A percentile compares a stretch with the other conserved stretches of the same genome.
These are phyloP conservation scores for Lichenostomus cassidix DNA, from an alignment of 2,113 vertebrate genomes.

Conservation along the genomic window DNA sequence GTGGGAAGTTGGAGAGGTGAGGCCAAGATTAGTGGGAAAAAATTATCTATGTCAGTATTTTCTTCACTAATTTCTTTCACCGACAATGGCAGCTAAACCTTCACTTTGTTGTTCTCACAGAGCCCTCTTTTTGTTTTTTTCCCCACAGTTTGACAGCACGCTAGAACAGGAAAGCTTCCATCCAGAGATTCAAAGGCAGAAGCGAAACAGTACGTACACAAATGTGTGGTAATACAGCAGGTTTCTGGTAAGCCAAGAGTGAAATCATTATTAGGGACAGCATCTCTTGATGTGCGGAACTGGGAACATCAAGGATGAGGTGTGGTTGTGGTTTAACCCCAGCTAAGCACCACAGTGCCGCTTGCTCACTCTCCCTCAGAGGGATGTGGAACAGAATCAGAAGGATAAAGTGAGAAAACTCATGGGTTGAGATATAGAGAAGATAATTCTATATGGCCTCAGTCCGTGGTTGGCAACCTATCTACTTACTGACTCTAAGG, in stretches of 20 bases:
- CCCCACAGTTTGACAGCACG: neutral
- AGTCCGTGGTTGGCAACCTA: neutral
- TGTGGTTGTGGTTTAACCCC: neutral
- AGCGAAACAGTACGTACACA: slow-evolving; percentile 51
- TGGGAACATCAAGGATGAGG: neutral
- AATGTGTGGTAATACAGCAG: neutral
- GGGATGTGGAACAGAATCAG: neutral
- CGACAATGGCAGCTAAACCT: neutral
- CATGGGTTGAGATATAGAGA: neutral
- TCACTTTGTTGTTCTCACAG: neutral
- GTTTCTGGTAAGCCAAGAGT: neutral
- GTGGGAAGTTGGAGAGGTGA: neutral
- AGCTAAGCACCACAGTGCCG: neutral
- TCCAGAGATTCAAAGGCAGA: slow-evolving; percentile 38
- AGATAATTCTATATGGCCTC: neutral
- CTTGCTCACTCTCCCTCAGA: fast-evolving
- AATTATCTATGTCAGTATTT: neutral
- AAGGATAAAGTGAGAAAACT: neutral
- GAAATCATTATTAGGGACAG: neutral
- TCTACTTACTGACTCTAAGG: neutral
- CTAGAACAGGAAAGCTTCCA: neutral
- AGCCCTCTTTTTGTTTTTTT: neutral
- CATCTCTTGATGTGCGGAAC: neutral
- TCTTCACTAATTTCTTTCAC: neutral
- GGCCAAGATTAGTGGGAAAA: neutral